Evolutionary conservation across 2,888 invertebrate genomes (phyloP).

Genomic region (Tubulanus polymorphus): DNA sequence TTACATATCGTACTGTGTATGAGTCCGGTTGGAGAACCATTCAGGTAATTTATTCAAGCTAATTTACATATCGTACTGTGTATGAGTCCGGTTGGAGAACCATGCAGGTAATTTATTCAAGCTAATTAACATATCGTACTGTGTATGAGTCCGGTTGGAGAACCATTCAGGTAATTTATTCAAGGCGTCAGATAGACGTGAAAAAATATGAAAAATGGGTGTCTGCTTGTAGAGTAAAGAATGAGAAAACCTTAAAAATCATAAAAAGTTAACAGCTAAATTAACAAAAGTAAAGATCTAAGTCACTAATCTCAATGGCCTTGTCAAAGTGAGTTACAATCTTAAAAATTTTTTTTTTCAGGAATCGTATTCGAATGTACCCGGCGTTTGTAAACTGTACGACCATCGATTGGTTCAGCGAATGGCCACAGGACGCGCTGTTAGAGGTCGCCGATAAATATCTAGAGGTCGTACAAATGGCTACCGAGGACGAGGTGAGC

Average conservation of each 20-base stretch:
- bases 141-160: background rate
- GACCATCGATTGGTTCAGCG: constrained; percentile 84
- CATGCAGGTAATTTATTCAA: constrained; percentile 74
- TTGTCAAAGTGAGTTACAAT: too few species aligned
- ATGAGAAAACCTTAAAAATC: too few species aligned
- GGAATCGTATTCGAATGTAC: constrained; percentile 79
- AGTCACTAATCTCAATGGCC: too few species aligned
- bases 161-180: too few species aligned
- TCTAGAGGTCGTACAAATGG: constrained; percentile 67
- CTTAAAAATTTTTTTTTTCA: constrained; percentile 34
- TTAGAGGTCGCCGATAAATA: constrained; percentile 85
- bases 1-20: constrained; percentile 80
- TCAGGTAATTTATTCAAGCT: constrained; percentile 72
- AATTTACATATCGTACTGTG: constrained; percentile 79
- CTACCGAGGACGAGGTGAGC: constrained; percentile 45
- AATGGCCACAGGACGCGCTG: constrained; percentile 83
- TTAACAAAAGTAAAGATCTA: too few species aligned
- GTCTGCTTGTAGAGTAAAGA: too few species aligned
- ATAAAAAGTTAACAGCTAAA: too few species aligned
- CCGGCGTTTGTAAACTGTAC: constrained; percentile 83
- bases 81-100: constrained; percentile 84
- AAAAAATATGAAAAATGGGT: too few species aligned
- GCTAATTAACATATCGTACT: too few species aligned
- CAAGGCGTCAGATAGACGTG: too few species aligned
- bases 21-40: constrained; percentile 82